Evolutionary conservation across 1,140 invertebrate species (phyloP).

Genomic region (Samia ricini): DNA sequence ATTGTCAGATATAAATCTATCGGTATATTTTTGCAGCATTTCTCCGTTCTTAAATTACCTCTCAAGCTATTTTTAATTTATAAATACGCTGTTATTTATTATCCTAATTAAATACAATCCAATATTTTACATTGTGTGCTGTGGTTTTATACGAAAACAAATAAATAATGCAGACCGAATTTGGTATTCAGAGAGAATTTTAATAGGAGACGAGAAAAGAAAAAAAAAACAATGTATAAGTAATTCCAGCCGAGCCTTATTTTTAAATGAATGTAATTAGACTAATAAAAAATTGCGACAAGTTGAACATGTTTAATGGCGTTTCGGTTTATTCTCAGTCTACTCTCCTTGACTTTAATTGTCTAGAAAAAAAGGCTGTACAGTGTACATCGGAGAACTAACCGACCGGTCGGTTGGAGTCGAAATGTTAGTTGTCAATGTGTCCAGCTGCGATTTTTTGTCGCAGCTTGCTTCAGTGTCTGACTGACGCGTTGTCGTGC

Average conservation of each 20-base stretch:
- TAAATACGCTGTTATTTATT: too few relatives aligned
- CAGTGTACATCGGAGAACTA: too few relatives aligned
- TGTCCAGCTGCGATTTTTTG: constrained; percentile 35
- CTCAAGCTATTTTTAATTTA: too few relatives aligned
- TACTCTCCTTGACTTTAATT: constrained; percentile 4
- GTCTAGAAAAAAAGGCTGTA: constrained; percentile 5
- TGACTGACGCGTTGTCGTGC: constrained; percentile 25
- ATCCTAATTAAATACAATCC: too few relatives aligned
- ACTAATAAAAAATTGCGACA: constrained; percentile 6
- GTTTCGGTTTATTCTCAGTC: not conserved
- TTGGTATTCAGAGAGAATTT: not conserved
- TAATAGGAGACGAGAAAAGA: not conserved
- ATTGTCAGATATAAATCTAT: too few relatives aligned
- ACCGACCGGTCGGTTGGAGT: constrained; percentile 9
- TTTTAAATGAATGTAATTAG: constrained; percentile 2
- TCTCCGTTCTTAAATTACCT: too few relatives aligned
- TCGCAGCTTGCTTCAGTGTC: constrained; percentile 26
- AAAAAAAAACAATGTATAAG: not conserved
- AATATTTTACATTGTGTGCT: not conserved
- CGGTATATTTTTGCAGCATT: too few relatives aligned
- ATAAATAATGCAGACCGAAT: not conserved
- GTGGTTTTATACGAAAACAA: not conserved
- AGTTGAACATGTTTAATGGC: not conserved
- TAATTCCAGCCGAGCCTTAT: not conserved
- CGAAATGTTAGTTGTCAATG: constrained; percentile 31